Conservation (phyloP, 2,797 vertebrate genomes). For the Chloroceryle amazona region DNA sequence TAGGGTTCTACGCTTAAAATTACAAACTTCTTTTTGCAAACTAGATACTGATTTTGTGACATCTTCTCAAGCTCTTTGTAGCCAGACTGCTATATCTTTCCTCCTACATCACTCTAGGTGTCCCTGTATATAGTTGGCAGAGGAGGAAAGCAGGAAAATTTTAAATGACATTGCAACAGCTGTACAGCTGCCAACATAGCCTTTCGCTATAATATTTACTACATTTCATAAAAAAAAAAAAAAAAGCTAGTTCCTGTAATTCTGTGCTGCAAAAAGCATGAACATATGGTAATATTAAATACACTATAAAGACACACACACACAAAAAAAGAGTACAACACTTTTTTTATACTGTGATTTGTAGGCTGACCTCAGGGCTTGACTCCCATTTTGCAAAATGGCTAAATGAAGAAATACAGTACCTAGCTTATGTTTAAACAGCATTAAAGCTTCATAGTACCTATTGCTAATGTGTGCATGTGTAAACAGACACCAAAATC, state of each 20-base stretch:
- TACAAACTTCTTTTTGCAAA: not conserved
- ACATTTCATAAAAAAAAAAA: not conserved
- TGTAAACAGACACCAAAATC: not conserved
- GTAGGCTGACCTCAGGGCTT: not conserved
- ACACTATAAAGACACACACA: not conserved
- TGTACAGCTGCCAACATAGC: not conserved
- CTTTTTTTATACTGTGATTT: not conserved
- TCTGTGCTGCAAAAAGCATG: not conserved
- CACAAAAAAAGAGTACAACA: too few relatives aligned
- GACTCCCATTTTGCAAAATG: not conserved
- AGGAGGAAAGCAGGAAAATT: not conserved
- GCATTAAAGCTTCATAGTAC: not conserved
- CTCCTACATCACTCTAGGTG: not conserved
- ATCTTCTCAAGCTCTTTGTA: not conserved
- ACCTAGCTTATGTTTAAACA: not conserved
- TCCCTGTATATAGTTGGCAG: not conserved
- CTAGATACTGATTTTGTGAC: not conserved
- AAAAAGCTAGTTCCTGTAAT: not conserved
- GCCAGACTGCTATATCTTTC: not conserved
- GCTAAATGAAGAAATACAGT: not conserved
- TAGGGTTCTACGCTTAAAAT: not conserved
- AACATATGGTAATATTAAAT: not conserved
- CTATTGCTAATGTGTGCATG: not conserved
- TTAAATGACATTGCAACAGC: not conserved
- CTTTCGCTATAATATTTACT: not conserved